Base-by-base conservation (phyloP, 2,797 vertebrate genomes). In the Siniperca undulata region DNA sequence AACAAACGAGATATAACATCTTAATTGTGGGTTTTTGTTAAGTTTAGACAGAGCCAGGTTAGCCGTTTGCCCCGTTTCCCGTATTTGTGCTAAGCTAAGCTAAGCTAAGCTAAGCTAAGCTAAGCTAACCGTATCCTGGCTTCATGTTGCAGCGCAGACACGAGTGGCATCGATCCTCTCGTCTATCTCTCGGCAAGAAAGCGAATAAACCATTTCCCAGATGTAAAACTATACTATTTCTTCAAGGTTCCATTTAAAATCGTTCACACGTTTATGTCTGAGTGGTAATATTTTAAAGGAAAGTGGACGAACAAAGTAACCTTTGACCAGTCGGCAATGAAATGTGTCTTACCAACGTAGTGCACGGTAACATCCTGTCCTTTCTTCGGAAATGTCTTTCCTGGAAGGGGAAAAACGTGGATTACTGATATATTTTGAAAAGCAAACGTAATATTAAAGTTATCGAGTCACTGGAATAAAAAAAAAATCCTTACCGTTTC, bases 331-430 rank as follows among this genome's bases (percentile, higher is more conserved):
- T 3, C 2, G 30, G 4, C 22, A 70, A 42, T 38, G 8, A 56
- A 55, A 4, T n/a, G 7, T 7, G 30, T 58, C 92, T 90, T 73
- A 94, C 93, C 94, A 3, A 80, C 81, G 64, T 94, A 95, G 59
- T 94, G 94, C 56, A 94, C 92, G 4, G 1, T 0, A 0, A 94
- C 93, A 0, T 0, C 27, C 1, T 7, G 0, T 22, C 91, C 92
- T 2, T 0, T 61, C 7, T 0, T 0, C 8, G 93, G 92, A 27
- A 61, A 89, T 7, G 0, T 80, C 13, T 0, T 12, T 19, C 91
- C 94, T 94, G 40, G 7, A 89, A 55, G 3, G 14, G 13, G 34
- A 56, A 60, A 40, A 73, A 38, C 3, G 2, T 1, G 1, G 0
- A 2, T 61, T 67, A 27, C 14, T 0, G 1, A 3, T 2, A 9